These are phyloP conservation scores for Drusus annulatus DNA, from an alignment of 1,140 invertebrate genomes.

Conservation along the genomic window DNA sequence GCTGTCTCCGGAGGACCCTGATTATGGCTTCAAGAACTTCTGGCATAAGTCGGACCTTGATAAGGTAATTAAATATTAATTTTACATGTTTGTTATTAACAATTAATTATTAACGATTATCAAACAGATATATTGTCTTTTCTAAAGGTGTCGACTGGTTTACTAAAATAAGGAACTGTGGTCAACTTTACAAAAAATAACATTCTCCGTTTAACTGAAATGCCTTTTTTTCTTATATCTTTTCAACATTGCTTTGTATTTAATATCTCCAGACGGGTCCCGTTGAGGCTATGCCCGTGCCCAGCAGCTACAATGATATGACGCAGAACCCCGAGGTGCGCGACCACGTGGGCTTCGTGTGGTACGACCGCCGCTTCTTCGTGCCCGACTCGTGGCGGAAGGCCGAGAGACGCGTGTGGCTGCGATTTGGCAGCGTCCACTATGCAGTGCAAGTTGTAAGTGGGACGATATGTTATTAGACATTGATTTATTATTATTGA, in stretches of 20 bases:
- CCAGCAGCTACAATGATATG: slow-evolving; percentile 96
- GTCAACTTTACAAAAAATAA: too few species aligned
- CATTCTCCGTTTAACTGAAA: too few species aligned
- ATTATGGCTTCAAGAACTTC: slow-evolving; percentile 81
- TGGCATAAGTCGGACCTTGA: slow-evolving; percentile 83
- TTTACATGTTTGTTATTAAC: too few species aligned
- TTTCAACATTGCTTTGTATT: too few species aligned
- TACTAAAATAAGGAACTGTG: too few species aligned
- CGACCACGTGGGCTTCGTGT: slow-evolving; percentile 95
- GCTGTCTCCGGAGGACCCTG: slow-evolving; percentile 77
- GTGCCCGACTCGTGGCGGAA: slow-evolving; percentile 81
- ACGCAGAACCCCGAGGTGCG: slow-evolving; percentile 84
- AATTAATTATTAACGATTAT: too few species aligned
- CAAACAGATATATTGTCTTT: too few species aligned
- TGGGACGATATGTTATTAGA: slow-evolving; percentile 52
- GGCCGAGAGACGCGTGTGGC: slow-evolving; percentile 77
- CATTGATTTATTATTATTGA: too few species aligned
- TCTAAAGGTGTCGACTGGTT: too few species aligned
- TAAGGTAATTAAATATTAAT: slow-evolving; percentile 61
- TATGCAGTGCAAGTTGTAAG: slow-evolving; percentile 91
- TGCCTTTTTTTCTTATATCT: too few species aligned
- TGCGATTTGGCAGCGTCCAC: slow-evolving; percentile 91
- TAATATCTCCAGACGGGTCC: slow-evolving; percentile 67
- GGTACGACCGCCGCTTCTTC: slow-evolving; percentile 90
- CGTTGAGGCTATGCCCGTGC: slow-evolving; percentile 93